Percentiles rank a stretch among this genome's conserved stretches.
Conservation (phyloP, 2,113 vertebrate species). For the Phyllopteryx taeniolatus region DNA sequence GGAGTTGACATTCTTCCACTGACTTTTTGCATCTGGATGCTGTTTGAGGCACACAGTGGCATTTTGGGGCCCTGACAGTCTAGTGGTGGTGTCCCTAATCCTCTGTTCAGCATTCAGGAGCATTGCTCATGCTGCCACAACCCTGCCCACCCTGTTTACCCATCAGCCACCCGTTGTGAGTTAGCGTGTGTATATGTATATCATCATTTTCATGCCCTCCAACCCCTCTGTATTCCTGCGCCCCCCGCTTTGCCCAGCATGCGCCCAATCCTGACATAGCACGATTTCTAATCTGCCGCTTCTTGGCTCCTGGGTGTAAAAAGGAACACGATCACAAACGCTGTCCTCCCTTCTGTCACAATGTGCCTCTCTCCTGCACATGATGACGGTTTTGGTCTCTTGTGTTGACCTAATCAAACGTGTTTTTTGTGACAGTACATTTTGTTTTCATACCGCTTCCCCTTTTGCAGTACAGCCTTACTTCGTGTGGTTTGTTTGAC, state of each 20-base stretch:
- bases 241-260: constrained; percentile 53
- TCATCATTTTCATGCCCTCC: constrained; percentile 65
- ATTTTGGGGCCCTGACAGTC: constrained; percentile 54
- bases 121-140: constrained; percentile 44
- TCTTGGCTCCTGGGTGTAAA: constrained; percentile 57
- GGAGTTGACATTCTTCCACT: constrained; percentile 8
- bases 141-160: constrained; percentile 66
- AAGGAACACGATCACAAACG: constrained; percentile 46
- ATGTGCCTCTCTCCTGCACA: constrained; percentile 33
- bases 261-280: constrained; percentile 69
- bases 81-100: constrained; percentile 57
- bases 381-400: constrained; percentile 37
- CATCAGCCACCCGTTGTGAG: constrained; percentile 66
- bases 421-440: neutral
- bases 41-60: constrained; percentile 41
- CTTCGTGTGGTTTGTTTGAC: constrained; percentile 15
- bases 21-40: constrained; percentile 42
- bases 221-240: constrained; percentile 43
- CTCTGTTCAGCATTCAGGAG: constrained; percentile 71
- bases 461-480: no score
- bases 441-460: no score
- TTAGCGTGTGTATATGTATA: constrained; percentile 67
- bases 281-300: constrained; percentile 66
- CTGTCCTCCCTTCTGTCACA: constrained; percentile 42
- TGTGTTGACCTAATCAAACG: constrained; percentile 50